Base-by-base conservation (phyloP, 2,797 vertebrate genomes). In the Channallabes apus region DNA sequence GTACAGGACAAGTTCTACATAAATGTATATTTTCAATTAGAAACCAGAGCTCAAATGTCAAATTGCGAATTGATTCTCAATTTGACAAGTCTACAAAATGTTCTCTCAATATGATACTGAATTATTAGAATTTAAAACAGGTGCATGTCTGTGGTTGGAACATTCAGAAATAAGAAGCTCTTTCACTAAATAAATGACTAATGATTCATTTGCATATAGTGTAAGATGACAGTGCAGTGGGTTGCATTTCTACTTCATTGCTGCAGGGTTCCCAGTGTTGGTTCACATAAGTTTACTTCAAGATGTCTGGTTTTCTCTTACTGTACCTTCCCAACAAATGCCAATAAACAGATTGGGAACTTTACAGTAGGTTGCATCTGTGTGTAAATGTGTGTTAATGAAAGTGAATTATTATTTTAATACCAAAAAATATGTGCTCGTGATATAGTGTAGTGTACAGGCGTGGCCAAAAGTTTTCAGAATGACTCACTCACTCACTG, bases 111-210 rank as follows among this genome's bases (percentile, higher is more conserved):
- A 35, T 59, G 29, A 12, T 24, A 7, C 11, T 22, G 18, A 75
- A 51, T 9, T 6, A 6, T 12, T 3, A 22, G 27, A 38, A 24
- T 61, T 9, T 58, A 32, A 20, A 77, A 14, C 54, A 27, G 22
- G 6, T 38, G 3, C n/a, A 22, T 0, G 76, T 27, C 35, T 62
- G 35, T 46, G 35, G 22, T 62, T 79, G 77, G 58, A 79, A 79
- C 41, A 32, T 38, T 61, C 20, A n/a, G 32, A 76, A 20, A 58
- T 76, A 35, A 58, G 22, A 59, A 77, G 46, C 56, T 24, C 29
- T 79, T 64, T 79, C 59, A 17, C 59, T 62, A 17, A 79, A 27
- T 64, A 61, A 24, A 64, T 79, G 59, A 46, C 59, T 62, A 59
- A 61, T 24, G 56, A 15, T 38, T 6, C 58, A 18, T 24, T 79